A percentile compares a stretch with the other conserved stretches of the same genome.
Conservation (phyloP, 64 coral and sea anemone species). For the Trachythela sp. region DNA sequence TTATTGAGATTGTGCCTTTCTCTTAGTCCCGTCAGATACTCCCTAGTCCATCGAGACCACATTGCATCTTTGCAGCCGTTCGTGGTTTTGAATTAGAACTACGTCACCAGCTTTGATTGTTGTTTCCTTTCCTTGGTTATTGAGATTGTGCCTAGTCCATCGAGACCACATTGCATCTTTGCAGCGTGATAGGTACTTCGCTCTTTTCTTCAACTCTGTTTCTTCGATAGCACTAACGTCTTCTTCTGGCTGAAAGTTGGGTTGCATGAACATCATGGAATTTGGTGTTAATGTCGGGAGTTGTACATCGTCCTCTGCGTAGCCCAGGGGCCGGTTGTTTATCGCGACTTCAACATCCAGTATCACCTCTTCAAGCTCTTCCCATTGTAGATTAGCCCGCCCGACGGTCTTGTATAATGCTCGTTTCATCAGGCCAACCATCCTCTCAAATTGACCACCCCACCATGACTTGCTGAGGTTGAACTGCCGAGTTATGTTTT, state of each 20-base stretch:
- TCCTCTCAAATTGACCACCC: conserved; percentile 35
- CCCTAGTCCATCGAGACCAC: conserved; percentile 46
- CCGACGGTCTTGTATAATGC: conserved; percentile 19
- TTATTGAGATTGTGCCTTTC: conserved; percentile 2
- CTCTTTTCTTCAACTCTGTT: neutral
- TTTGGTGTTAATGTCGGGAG: conserved; percentile 23
- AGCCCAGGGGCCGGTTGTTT: neutral
- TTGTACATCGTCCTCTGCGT: neutral
- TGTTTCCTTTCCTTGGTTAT: too few relatives aligned
- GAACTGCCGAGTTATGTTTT: neutral
- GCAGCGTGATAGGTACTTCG: conserved; percentile 39
- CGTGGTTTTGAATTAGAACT: too few relatives aligned
- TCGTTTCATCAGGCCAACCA: conserved; percentile 29
- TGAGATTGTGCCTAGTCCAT: conserved; percentile 32
- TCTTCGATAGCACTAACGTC: conserved; percentile 6
- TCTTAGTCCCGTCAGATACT: conserved; percentile 28
- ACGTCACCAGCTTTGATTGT: too few relatives aligned
- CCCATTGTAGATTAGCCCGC: neutral
- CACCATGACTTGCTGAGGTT: neutral
- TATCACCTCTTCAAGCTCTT: conserved; percentile 14
- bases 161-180: conserved; percentile 38
- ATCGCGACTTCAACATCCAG: conserved; percentile 27
- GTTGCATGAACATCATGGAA: conserved; percentile 5
- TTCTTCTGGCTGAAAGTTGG: neutral
- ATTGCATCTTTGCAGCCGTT: conserved; percentile 30